Evolutionary conservation across 2,113 vertebrate species (phyloP).

Genomic region (Dipodomys spectabilis): DNA sequence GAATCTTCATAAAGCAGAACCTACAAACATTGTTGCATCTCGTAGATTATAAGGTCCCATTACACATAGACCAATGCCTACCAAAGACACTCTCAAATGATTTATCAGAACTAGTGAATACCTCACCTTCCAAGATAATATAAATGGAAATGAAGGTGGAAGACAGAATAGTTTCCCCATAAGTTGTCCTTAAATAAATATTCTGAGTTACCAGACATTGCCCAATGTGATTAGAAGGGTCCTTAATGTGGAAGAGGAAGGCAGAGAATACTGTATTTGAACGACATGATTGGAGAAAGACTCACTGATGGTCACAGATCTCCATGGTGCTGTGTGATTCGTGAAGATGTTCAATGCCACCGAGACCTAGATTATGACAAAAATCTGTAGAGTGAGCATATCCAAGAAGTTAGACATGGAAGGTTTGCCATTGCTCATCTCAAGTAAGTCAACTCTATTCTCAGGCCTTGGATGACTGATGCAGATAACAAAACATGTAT

Average conservation of each 20-base stretch:
- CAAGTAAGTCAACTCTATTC: neutral
- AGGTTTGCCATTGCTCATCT: neutral
- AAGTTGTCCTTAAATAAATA: neutral
- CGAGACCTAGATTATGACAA: neutral
- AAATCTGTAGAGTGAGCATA: neutral
- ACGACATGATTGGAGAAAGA: neutral
- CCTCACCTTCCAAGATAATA: neutral
- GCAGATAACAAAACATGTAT: neutral
- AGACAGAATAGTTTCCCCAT: neutral
- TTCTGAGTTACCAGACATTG: neutral
- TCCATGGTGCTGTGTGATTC: neutral
- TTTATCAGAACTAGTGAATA: neutral
- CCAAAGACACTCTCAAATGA: neutral
- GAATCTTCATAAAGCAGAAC: slow-evolving; percentile 10
- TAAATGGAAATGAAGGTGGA: neutral
- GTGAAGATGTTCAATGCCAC: neutral
- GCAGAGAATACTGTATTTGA: neutral
- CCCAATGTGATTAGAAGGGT: neutral
- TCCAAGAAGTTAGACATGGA: neutral
- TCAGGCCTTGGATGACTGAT: neutral
- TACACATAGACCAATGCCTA: neutral
- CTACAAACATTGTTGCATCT: neutral
- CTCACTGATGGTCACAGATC: neutral
- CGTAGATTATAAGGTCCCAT: neutral
- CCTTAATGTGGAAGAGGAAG: neutral